Evolutionary conservation across 2,888 invertebrate species (phyloP), one percentile per base, ranked within the genome.

Genomic region (Thera britannica): DNA sequence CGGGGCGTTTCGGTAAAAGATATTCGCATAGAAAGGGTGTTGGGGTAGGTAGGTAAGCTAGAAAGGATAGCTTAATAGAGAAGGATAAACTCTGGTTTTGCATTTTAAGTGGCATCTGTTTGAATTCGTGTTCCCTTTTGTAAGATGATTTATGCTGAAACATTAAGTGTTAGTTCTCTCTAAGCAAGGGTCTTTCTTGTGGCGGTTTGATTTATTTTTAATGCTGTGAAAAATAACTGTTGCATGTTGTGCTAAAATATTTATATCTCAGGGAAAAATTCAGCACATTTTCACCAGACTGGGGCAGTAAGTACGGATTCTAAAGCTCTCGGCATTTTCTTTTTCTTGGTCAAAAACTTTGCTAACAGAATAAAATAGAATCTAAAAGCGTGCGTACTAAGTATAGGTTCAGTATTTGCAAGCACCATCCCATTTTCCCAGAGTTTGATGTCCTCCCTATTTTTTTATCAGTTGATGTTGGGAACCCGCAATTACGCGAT

Each of bases 401-500:
- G 8, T 52, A 52, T 23, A 5, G 34, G 1, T 52, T 52, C 34
- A 71, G 66, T 68, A 67, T 71, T 65, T 38, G 57, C 52, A 65
- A 67, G 64, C 59, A 54, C 58, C 44, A 7, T 46, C 6, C 75
- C 12, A 12, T 2, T 56, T 56, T 56, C n/a, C 55, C 36, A 38
- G 41, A 41, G 41, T 12, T 55, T 41, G 12, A 41, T 38, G 56
- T 56, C 38, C 12, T 56, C 12, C 72, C 67, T 58, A 69, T 71
- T 73, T 74, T 74, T 71, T 65, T 67, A 67, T 61, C 70, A 65
- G 70, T 71, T 70, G 65, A 75, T 71, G 72, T 71, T 70, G 56
- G 72, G 72, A 72, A 72, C 74, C 78, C 83, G 79, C 87, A 86
- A 87, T 88, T 86, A 88, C 82, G 77, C 77, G 81, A 88, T 88